These are phyloP conservation scores for Hemicrepidius hirtus DNA, from an alignment of 2,888 invertebrate species.

Conservation along the genomic window DNA sequence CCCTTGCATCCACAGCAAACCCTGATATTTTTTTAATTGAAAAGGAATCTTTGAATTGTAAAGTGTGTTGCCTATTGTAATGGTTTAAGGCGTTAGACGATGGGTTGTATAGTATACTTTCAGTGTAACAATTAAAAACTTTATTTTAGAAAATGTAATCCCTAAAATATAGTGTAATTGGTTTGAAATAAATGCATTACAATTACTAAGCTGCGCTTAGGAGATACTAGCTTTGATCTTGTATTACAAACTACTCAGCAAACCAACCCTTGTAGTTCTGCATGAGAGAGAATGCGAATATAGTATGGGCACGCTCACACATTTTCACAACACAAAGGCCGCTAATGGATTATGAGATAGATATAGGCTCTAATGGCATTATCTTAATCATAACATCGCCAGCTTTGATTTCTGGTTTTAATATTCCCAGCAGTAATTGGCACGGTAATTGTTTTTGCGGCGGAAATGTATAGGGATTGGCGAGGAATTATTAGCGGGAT, in stretches of 20 bases:
- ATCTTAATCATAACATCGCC: conserved; percentile 67
- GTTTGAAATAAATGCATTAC: conserved; percentile 37
- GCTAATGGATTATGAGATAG: conserved; percentile 67
- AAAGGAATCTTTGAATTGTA: too few relatives aligned
- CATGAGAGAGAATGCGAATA: conserved; percentile 47
- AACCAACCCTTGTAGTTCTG: conserved; percentile 59
- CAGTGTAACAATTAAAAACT: too few relatives aligned
- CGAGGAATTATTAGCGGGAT: conserved; percentile 60
- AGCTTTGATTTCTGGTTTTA: conserved; percentile 70
- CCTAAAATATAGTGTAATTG: background rate
- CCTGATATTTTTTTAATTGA: too few relatives aligned
- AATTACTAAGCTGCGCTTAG: conserved; percentile 29
- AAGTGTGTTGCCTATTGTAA: too few relatives aligned
- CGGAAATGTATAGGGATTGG: conserved; percentile 61
- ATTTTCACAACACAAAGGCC: conserved; percentile 63
- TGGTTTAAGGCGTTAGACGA: too few relatives aligned
- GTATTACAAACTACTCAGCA: conserved; percentile 55
- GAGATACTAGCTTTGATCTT: conserved; percentile 46
- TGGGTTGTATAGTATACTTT: too few relatives aligned
- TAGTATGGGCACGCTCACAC: conserved; percentile 60
- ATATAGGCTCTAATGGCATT: conserved; percentile 66
- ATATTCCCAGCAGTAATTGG: conserved; percentile 68
- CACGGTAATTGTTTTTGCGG: conserved; percentile 68
- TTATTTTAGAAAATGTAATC: too few relatives aligned
- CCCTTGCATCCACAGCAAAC: too few relatives aligned